phyloP scores from a whole-genome alignment of 2,797 vertebrate species.

The Rhadinocentrus ornatus region DNA sequence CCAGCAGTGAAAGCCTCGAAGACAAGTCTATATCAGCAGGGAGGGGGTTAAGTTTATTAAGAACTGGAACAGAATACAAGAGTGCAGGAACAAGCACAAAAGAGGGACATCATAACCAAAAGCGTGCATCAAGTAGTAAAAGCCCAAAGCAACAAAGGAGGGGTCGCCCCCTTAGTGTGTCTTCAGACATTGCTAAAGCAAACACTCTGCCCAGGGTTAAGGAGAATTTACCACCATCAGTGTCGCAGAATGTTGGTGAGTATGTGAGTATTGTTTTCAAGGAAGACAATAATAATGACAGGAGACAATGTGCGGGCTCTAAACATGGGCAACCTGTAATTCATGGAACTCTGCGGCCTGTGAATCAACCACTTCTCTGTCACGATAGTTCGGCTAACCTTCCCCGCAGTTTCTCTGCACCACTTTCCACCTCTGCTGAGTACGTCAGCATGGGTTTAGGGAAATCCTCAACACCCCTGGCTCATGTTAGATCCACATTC shows the following conservation, averaged over 20 bases:
- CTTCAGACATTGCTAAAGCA: constrained; percentile 83
- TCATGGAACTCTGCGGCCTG: constrained; percentile 72
- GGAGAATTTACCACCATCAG: constrained; percentile 77
- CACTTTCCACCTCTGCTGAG: constrained; percentile 79
- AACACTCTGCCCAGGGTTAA: constrained; percentile 84
- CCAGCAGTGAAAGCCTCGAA: constrained; percentile 88
- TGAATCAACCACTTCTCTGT: constrained; percentile 72
- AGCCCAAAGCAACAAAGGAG: constrained; percentile 81
- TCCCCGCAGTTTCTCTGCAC: constrained; percentile 84
- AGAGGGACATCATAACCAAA: constrained; percentile 78
- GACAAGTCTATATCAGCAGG: constrained; percentile 80
- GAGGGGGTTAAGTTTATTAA: constrained; percentile 71
- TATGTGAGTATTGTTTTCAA: constrained; percentile 83
- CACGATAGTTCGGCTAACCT: constrained; percentile 77
- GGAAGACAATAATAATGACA: constrained; percentile 63
- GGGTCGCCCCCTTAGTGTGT: constrained; percentile 73
- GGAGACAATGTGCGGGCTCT: constrained; percentile 39
- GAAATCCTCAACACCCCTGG: constrained; percentile 63
- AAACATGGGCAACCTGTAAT: constrained; percentile 65
- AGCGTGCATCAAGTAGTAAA: constrained; percentile 73
- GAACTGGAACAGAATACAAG: constrained; percentile 70
- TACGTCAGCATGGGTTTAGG: constrained; percentile 81
- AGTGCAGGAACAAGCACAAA: constrained; percentile 70
- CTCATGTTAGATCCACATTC: constrained; percentile 76
- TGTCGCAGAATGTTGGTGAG: constrained; percentile 81